phyloP scores from a whole-genome alignment of 2,888 invertebrate genomes.

The Nephrotoma flavescens region DNA sequence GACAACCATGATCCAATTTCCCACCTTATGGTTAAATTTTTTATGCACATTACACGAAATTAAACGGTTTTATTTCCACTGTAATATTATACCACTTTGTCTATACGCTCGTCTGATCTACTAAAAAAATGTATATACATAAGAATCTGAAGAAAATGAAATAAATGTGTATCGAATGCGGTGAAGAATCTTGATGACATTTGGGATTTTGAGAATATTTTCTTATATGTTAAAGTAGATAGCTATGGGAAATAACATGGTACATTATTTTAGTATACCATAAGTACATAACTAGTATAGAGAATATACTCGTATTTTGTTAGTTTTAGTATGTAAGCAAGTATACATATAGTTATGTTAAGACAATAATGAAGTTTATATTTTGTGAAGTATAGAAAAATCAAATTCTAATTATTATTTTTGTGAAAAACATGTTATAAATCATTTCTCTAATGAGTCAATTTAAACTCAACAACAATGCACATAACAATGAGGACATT shows the following conservation, averaged over 20 bases:
- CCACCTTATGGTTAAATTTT: background rate
- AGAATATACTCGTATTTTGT: background rate
- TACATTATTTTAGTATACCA: background rate
- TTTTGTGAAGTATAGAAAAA: background rate
- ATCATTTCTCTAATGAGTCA: background rate
- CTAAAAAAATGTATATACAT: background rate
- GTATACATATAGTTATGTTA: background rate
- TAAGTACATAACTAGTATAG: background rate
- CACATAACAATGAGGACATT: background rate
- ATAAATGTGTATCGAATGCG: background rate
- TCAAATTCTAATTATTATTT: background rate
- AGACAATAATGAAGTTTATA: background rate
- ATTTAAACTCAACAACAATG: background rate
- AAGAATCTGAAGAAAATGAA: background rate
- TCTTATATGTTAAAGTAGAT: background rate
- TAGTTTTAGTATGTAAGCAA: background rate
- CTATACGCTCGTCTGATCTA: background rate
- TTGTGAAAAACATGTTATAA: background rate
- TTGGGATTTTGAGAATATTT: slow-evolving; percentile 4
- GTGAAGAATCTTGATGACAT: slow-evolving; percentile 4
- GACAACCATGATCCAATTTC: background rate
- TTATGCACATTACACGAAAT: background rate
- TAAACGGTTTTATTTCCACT: background rate
- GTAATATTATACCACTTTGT: background rate
- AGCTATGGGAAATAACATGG: background rate